A percentile compares a stretch with the other conserved stretches of the same genome.
Conservation (phyloP, 2,888 invertebrate genomes). For the Drosophila mimica region DNA sequence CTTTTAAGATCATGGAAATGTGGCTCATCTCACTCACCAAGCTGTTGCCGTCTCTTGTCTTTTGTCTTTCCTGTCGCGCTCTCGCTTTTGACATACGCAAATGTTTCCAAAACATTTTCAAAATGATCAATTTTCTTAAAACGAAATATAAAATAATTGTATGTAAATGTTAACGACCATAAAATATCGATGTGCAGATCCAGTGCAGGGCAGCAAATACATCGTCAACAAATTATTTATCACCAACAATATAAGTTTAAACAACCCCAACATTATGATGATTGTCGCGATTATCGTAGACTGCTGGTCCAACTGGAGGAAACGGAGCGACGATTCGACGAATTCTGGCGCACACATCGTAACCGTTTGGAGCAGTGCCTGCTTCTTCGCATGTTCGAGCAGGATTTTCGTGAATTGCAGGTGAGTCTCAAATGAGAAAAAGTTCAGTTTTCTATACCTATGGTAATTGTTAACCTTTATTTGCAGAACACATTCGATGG, state of each 20-base stretch:
- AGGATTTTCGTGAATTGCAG: constrained; percentile 96
- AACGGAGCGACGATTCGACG: constrained; percentile 96
- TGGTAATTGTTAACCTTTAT: background rate
- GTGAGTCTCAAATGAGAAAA: constrained; percentile 81
- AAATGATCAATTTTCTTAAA: constrained; percentile 14
- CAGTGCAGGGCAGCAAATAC: constrained; percentile 85
- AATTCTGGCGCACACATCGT: constrained; percentile 97
- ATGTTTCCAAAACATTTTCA: constrained; percentile 49
- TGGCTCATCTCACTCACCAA: constrained; percentile 64
- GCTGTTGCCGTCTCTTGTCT: constrained; percentile 77
- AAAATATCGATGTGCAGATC: constrained; percentile 77
- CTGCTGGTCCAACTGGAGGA: constrained; percentile 96
- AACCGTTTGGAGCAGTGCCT: constrained; percentile 95
- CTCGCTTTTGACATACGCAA: constrained; percentile 44
- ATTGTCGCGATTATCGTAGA: constrained; percentile 87
- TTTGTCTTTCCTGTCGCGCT: constrained; percentile 49
- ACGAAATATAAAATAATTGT: constrained; percentile 25
- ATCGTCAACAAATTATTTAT: constrained; percentile 83
- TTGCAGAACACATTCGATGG: constrained; percentile 90
- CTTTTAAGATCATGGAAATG: constrained; percentile 48
- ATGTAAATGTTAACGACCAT: constrained; percentile 32
- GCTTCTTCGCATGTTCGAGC: constrained; percentile 96
- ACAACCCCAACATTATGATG: constrained; percentile 84
- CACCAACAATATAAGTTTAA: constrained; percentile 83
- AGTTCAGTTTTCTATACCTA: background rate